A percentile compares a stretch with the other conserved stretches of the same genome.
These are phyloP conservation scores for Phrynocephalus versicolor DNA, from an alignment of 2,113 vertebrate species.

Conservation along the genomic window DNA sequence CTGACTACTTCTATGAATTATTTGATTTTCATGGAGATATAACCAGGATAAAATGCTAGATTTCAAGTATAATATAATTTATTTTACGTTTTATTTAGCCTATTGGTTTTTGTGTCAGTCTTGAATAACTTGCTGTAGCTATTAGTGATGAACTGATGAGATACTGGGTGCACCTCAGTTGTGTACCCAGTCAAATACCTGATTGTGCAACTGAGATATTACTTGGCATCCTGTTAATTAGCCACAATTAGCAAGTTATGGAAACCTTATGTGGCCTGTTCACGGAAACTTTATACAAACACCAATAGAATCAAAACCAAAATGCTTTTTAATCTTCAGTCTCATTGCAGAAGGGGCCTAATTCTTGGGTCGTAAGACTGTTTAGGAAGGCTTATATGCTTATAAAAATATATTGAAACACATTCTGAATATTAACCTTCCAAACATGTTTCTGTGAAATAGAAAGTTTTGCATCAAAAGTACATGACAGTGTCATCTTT, in stretches of 20 bases:
- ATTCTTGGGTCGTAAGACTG: constrained; percentile 2
- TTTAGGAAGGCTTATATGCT: constrained; percentile 4
- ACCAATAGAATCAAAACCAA: no score
- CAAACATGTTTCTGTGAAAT: neutral
- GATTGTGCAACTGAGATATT: no score
- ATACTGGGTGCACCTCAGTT: no score
- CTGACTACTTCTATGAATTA: neutral
- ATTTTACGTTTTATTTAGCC: neutral
- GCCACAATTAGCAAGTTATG: no score
- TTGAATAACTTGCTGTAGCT: no score
- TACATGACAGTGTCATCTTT: constrained; percentile 10
- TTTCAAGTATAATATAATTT: constrained; percentile 15
- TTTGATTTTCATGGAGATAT: neutral
- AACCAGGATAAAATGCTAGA: neutral
- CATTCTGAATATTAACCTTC: neutral
- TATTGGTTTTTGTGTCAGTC: neutral
- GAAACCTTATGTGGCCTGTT: no score
- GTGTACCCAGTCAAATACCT: no score
- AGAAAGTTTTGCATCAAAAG: constrained; percentile 14
- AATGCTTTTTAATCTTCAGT: neutral
- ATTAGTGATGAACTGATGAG: no score
- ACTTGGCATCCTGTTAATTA: no score
- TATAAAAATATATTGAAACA: constrained; percentile 2
- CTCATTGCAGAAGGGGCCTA: neutral
- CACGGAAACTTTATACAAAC: no score